Evolutionary conservation across 1,140 invertebrate genomes (phyloP), one percentile per base, ranked within the genome.

Genomic region (Drosophila pandora): DNA sequence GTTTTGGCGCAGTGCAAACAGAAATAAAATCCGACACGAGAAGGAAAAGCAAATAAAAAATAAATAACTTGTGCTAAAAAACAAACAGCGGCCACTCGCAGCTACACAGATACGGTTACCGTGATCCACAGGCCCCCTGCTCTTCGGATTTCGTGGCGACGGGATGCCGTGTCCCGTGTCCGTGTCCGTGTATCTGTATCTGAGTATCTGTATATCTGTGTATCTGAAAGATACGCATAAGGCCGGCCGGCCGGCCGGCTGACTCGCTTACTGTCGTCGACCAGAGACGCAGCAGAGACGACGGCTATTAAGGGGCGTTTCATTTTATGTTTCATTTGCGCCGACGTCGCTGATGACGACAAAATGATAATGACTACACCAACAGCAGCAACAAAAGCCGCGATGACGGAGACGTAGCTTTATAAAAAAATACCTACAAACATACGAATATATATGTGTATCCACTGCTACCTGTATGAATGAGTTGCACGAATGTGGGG

Each of bases 261-360:
- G 34, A 10, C 34, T 37, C 10, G 10, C 70, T 53, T 47, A 41
- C 45, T 22, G 7, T 17, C 39, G 30, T 17, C 39, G 30, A 21
- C n/a, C 49, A 30, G 25, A 45, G 53, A 43, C 68, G 58, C 58
- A 34, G 43, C 50, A 34, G 50, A 53, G 50, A 53, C 76, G 57
- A 60, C 57, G 67, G 73, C 79, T 88, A 83, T 88, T 89, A 88
- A 89, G 83, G 79, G 79, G 83, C 83, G 84, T 88, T 88, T 88
- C 84, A 89, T 89, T 88, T 83, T 89, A 89, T 88, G 84, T 89
- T 88, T 88, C 83, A 89, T 89, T 89, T 88, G 84, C 84, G 79
- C 79, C 76, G 84, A 87, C 82, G 71, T 83, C 72, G 83, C 65
- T 88, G 83, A 87, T 82, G 82, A 87, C 82, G 83, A 87, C 82